phyloP scores from a whole-genome alignment of 2,113 vertebrate species.

The Hirundichthys speculiger region DNA sequence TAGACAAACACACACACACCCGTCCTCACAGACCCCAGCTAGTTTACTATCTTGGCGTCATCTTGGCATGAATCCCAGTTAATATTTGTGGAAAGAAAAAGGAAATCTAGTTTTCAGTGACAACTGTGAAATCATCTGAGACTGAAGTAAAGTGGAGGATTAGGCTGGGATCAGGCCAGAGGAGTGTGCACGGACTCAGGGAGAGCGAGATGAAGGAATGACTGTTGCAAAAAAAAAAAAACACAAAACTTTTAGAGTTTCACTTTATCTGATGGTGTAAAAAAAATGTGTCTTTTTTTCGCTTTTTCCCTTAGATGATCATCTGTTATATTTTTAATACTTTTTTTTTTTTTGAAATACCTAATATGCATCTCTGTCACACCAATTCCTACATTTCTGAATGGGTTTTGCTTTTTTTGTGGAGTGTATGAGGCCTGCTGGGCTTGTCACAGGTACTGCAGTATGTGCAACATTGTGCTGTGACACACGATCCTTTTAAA shows the following conservation, averaged over 20 bases:
- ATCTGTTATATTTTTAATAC: conserved; percentile 5
- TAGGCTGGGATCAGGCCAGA: conserved; percentile 51
- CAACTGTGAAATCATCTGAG: conserved; percentile 79
- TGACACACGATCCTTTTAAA: conserved; percentile 38
- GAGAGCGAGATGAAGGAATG: conserved; percentile 27
- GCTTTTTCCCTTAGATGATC: no score
- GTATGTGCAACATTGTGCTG: conserved; percentile 27
- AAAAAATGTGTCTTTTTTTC: conserved; percentile 20
- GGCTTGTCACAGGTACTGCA: conserved; percentile 33
- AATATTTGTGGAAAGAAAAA: conserved; percentile 60
- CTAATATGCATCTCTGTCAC: no score
- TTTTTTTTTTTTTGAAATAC: neutral
- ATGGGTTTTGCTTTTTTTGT: conserved; percentile 2
- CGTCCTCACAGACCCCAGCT: conserved; percentile 1
- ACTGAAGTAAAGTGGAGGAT: conserved; percentile 72
- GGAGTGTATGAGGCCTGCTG: conserved; percentile 37
- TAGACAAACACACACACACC: conserved; percentile 6
- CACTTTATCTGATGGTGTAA: conserved; percentile 57
- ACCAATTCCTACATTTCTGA: no score
- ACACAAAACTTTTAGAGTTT: conserved; percentile 61
- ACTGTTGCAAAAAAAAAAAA: conserved; percentile 49
- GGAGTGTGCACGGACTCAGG: conserved; percentile 40
- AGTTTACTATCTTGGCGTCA: conserved; percentile 47
- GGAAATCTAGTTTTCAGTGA: conserved; percentile 64
- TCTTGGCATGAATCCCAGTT: conserved; percentile 56